A percentile compares a stretch with the other conserved stretches of the same genome.
Conservation (phyloP, 1,140 invertebrate species). For the Schlechtendalia chinensis region DNA sequence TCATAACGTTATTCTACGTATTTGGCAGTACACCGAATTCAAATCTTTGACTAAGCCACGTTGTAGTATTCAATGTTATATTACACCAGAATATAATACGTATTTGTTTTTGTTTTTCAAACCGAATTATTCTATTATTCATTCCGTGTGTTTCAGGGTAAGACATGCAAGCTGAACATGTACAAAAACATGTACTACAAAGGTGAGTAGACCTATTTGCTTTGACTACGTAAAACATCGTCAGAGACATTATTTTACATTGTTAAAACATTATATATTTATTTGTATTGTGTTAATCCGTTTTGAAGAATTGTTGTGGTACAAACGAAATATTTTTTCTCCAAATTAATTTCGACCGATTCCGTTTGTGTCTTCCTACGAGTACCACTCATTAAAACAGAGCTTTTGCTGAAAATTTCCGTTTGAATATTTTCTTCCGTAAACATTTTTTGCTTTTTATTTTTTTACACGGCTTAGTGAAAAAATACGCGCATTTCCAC, state of each 20-base stretch:
- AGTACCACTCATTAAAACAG: background rate
- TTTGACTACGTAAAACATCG: background rate
- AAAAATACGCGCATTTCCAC: no score
- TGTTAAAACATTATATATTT: no score
- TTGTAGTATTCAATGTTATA: no score
- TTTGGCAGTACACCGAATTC: no score
- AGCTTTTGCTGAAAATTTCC: background rate
- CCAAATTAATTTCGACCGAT: no score
- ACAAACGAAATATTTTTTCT: background rate
- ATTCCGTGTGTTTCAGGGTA: slow-evolving; percentile 59
- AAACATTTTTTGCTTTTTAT: background rate
- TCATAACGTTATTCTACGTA: no score
- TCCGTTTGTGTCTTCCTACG: background rate
- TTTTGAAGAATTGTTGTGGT: background rate
- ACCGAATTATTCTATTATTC: background rate
- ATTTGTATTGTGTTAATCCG: background rate
- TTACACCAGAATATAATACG: no score
- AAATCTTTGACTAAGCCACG: no score
- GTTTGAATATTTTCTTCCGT: background rate
- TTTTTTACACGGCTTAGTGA: no score
- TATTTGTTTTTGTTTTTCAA: no score
- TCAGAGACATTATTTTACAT: background rate
- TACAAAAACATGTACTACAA: slow-evolving; percentile 71
- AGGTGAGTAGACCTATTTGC: slow-evolving; percentile 58
- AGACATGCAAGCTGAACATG: slow-evolving; percentile 67